These are phyloP conservation scores for Antheraea assamensis DNA, from an alignment of 2,888 invertebrate genomes.

Conservation along the genomic window DNA sequence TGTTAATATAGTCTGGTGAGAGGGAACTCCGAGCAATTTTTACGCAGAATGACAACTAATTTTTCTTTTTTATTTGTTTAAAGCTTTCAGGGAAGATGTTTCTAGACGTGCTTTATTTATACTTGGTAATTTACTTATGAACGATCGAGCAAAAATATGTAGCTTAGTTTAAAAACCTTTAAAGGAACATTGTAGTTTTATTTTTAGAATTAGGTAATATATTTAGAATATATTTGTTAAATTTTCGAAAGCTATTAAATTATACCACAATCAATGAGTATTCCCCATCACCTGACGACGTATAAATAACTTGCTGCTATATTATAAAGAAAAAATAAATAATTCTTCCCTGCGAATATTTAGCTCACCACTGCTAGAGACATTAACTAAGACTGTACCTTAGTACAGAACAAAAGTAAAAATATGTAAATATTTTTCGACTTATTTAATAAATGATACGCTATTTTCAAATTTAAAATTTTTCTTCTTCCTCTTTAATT, in stretches of 20 bases:
- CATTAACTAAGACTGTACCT: neutral
- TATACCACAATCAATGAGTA: neutral
- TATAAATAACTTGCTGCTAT: neutral
- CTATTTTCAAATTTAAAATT: neutral
- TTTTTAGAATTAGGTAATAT: too few relatives aligned
- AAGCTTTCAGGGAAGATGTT: neutral
- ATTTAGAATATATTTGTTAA: too few relatives aligned
- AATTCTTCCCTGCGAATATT: constrained; percentile 9
- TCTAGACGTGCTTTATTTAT: too few relatives aligned
- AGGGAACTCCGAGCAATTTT: neutral
- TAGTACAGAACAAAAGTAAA: neutral
- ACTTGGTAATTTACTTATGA: neutral
- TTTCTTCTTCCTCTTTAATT: too few relatives aligned
- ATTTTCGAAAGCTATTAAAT: too few relatives aligned
- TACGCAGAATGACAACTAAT: neutral
- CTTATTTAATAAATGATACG: neutral
- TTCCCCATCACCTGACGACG: neutral
- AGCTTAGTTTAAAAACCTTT: too few relatives aligned
- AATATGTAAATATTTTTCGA: neutral
- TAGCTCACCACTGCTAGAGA: neutral
- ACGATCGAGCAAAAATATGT: neutral
- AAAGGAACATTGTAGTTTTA: too few relatives aligned
- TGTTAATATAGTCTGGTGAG: constrained; percentile 6
- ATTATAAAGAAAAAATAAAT: constrained; percentile 12
- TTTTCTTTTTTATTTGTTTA: neutral